These are phyloP conservation scores for Cerceris rybyensis DNA, from an alignment of 2,888 invertebrate species.

Conservation along the genomic window DNA sequence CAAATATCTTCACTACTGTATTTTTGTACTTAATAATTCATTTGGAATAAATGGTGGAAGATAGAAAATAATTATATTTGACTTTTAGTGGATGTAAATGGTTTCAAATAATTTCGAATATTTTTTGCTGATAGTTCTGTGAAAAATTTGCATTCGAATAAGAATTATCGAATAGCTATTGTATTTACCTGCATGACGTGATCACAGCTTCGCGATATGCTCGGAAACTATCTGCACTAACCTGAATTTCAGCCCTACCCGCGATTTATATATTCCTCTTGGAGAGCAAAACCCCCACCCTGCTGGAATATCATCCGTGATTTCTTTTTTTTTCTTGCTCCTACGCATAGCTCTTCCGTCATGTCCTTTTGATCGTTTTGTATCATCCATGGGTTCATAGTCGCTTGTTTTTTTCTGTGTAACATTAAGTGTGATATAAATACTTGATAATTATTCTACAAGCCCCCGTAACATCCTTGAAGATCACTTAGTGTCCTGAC, in stretches of 20 bases:
- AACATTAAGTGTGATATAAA: neutral
- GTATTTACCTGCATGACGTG: slow-evolving; percentile 62
- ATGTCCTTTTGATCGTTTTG: slow-evolving; percentile 41
- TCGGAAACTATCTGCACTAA: slow-evolving; percentile 69
- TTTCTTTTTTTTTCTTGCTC: slow-evolving; percentile 56
- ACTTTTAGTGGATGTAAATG: too few species aligned
- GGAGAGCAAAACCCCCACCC: slow-evolving; percentile 68
- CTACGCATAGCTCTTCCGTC: slow-evolving; percentile 43
- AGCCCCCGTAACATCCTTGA: too few species aligned
- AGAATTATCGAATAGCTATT: slow-evolving; percentile 1
- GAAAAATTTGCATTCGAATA: neutral
- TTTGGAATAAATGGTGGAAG: too few species aligned
- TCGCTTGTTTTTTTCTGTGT: slow-evolving; percentile 27
- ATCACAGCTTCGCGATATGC: slow-evolving; percentile 47
- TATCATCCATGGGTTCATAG: slow-evolving; percentile 50
- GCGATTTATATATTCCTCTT: slow-evolving; percentile 73
- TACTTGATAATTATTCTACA: too few species aligned
- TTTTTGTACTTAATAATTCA: too few species aligned
- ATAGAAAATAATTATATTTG: too few species aligned
- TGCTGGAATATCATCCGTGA: slow-evolving; percentile 53
- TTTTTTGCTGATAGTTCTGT: neutral
- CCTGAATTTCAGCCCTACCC: slow-evolving; percentile 69
- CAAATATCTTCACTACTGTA: too few species aligned
- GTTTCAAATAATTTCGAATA: too few species aligned
- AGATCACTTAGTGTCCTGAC: too few species aligned